A percentile compares a stretch with the other conserved stretches of the same genome.
Conservation (phyloP, 2,113 vertebrate genomes). For the Crotalus horridus region DNA sequence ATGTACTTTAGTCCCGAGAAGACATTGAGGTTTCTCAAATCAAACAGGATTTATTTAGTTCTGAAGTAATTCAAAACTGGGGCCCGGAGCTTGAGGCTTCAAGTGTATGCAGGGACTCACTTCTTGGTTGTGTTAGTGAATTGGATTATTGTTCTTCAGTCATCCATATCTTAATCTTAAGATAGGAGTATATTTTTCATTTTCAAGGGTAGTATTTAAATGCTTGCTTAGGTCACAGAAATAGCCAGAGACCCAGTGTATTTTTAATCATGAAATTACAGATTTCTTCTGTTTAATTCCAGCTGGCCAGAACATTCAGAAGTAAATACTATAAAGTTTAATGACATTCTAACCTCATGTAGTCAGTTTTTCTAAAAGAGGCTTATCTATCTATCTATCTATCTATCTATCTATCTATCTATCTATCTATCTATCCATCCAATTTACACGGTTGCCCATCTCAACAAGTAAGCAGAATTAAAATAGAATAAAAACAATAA, state of each 20-base stretch:
- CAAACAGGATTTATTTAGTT: slow-evolving; percentile 44
- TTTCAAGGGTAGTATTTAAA: not conserved
- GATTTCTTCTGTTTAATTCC: not conserved
- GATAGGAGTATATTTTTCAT: not conserved
- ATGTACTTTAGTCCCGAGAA: slow-evolving; percentile 51
- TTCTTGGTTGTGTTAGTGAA: not conserved
- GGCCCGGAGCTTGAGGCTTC: not conserved
- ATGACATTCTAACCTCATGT: slow-evolving; percentile 26
- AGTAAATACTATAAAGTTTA: slow-evolving; percentile 26
- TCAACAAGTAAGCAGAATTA: not conserved
- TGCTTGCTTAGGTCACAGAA: not conserved
- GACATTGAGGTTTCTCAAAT: slow-evolving; percentile 46
- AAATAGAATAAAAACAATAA: not conserved
- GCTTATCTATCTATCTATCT: too few species aligned
- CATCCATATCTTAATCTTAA: not conserved
- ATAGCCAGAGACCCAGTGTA: not conserved
- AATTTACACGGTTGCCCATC: not conserved
- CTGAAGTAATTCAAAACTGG: slow-evolving; percentile 39
- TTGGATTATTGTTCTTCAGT: not conserved
- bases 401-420: not conserved
- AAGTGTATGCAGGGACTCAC: not conserved
- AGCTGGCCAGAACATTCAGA: not conserved
- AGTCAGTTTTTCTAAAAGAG: slow-evolving; percentile 13
- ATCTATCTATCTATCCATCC: not conserved
- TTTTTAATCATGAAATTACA: not conserved